Percentiles rank a stretch among this genome's conserved stretches.
phyloP scores from a whole-genome alignment of 2,797 vertebrate species.

The Gymnocypris eckloni region DNA sequence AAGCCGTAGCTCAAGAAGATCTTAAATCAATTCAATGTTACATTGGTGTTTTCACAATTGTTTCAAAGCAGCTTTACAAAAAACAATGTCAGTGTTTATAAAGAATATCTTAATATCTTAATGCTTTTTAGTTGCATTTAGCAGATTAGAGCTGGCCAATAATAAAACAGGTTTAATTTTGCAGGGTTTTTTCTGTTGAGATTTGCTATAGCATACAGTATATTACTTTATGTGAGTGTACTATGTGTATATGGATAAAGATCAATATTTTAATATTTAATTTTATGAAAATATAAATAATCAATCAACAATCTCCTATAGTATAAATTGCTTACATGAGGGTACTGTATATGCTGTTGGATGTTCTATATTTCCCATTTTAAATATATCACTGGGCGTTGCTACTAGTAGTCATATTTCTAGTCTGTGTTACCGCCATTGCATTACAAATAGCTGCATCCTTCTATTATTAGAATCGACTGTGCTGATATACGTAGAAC shows the following conservation, averaged over 20 bases:
- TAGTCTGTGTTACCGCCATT: background rate
- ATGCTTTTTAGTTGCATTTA: background rate
- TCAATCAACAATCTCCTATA: background rate
- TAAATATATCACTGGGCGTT: background rate
- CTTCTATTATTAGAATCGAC: slow-evolving; percentile 33
- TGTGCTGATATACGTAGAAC: slow-evolving; percentile 41
- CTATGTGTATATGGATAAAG: background rate
- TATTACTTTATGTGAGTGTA: background rate
- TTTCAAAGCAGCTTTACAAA: background rate
- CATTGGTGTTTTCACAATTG: background rate
- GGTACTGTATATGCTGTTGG: background rate
- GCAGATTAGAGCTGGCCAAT: background rate
- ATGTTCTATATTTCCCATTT: background rate
- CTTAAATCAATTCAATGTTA: background rate
- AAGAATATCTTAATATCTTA: background rate
- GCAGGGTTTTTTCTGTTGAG: background rate
- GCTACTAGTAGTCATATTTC: background rate
- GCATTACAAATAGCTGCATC: background rate
- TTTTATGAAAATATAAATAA: background rate
- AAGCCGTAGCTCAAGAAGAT: too few relatives aligned
- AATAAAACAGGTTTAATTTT: background rate
- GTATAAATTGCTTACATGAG: background rate
- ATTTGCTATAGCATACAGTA: background rate
- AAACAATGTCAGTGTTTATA: background rate
- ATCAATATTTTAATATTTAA: background rate